Percentiles rank a stretch among this genome's conserved stretches.
Evolutionary conservation across 1,140 invertebrate genomes (phyloP).

Genomic region (Microplitis mediator): DNA sequence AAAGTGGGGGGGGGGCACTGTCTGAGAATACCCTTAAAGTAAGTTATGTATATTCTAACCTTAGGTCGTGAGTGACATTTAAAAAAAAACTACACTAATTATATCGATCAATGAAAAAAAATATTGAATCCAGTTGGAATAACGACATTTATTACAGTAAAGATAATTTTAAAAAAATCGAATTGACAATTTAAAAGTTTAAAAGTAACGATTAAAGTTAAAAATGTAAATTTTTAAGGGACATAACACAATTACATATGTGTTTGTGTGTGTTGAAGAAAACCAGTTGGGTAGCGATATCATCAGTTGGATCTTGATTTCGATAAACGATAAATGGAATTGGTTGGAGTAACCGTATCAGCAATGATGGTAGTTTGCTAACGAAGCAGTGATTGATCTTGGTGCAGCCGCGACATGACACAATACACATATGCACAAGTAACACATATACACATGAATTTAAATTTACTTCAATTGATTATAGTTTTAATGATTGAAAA

Average conservation of each 20-base stretch:
- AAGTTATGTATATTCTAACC: too few species aligned
- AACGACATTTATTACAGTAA: neutral
- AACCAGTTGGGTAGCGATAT: neutral
- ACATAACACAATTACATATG: neutral
- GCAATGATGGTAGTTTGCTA: neutral
- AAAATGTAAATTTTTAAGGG: too few species aligned
- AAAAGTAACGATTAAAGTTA: too few species aligned
- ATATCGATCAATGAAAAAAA: too few species aligned
- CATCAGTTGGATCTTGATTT: neutral
- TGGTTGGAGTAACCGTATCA: neutral
- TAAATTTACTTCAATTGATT: neutral
- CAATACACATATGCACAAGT: neutral
- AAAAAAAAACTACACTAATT: conserved; percentile 30
- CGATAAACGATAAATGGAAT: conserved; percentile 5
- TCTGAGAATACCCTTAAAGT: too few species aligned
- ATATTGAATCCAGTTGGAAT: too few species aligned
- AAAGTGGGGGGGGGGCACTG: too few species aligned
- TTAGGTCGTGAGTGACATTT: conserved; percentile 31
- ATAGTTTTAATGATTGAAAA: neutral
- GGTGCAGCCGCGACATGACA: neutral
- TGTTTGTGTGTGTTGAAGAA: neutral
- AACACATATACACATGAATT: neutral
- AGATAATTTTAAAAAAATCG: neutral
- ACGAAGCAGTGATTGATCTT: conserved; percentile 8
- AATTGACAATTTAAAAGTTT: neutral